Percentiles rank a stretch among this genome's conserved stretches.
phyloP scores from a whole-genome alignment of 2,797 vertebrate species.

The Peromyscus aztecus region DNA sequence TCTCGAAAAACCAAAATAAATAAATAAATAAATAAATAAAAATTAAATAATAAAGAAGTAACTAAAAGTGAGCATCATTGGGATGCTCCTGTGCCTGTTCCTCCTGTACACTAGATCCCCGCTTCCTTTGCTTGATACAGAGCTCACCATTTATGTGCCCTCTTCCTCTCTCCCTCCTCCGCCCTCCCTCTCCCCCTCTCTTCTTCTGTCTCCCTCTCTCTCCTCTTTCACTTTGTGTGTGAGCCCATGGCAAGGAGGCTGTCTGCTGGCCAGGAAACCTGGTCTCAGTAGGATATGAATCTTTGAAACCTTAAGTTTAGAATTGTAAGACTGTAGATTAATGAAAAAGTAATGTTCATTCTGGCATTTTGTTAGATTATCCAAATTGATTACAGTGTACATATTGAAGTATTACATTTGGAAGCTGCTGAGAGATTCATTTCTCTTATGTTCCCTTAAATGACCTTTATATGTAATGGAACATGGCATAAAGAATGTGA shows the following conservation, averaged over 20 bases:
- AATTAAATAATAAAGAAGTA: not conserved
- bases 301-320: not conserved
- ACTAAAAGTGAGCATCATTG: not conserved
- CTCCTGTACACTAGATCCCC: not conserved
- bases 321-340: not conserved
- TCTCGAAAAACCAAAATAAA: no score
- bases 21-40: not conserved
- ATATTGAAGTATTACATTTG: not conserved
- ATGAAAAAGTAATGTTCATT: not conserved
- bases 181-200: no score
- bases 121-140: not conserved
- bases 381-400: not conserved
- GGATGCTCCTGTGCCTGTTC: not conserved
- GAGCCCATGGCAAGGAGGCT: not conserved
- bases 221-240: not conserved
- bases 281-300: not conserved
- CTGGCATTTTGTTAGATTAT: not conserved
- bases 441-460: not conserved
- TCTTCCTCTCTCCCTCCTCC: no score
- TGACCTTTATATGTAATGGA: not conserved
- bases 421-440: not conserved
- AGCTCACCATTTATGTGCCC: not conserved
- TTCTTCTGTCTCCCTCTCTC: rapidly evolving
- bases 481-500: not conserved
- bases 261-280: not conserved